Percentiles rank a stretch among this genome's conserved stretches.
phyloP scores from a whole-genome alignment of 2,113 vertebrate genomes.

The Nipponia nippon region DNA sequence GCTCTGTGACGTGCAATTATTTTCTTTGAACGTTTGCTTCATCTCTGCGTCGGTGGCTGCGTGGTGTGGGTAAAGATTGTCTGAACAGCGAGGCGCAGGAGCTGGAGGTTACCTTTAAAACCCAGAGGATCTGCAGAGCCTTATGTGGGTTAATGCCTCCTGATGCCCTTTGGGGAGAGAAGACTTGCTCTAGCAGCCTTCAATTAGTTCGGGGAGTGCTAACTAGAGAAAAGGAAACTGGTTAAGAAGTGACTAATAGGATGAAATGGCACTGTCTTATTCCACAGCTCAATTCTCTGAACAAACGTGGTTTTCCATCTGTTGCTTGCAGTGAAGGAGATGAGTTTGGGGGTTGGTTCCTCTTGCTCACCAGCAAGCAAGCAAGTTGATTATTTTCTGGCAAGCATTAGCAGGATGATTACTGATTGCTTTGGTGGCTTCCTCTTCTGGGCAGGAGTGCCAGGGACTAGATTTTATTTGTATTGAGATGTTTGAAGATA shows the following conservation, averaged over 20 bases:
- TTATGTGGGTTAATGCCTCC: not conserved
- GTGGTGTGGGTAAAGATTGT: not conserved
- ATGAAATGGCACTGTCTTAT: conserved; percentile 18
- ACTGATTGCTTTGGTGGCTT: not conserved
- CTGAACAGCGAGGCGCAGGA: fast-evolving
- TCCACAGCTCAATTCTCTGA: not conserved
- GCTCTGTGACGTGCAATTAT: not conserved
- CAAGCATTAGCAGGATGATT: conserved; percentile 7
- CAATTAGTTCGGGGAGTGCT: not conserved
- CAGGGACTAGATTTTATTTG: conserved; percentile 2
- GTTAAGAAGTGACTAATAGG: conserved; percentile 33
- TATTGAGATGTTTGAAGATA: conserved; percentile 23
- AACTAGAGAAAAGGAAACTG: not conserved
- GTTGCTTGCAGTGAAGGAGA: conserved; percentile 37
- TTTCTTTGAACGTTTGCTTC: not conserved
- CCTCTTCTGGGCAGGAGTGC: conserved; percentile 8
- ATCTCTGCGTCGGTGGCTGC: not conserved
- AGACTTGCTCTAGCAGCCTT: not conserved
- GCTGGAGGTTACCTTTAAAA: not conserved
- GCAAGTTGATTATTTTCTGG: conserved; percentile 48
- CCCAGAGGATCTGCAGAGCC: not conserved
- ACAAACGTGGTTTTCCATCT: conserved; percentile 25
- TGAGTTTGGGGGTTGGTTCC: conserved; percentile 39
- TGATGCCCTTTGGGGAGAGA: not conserved
- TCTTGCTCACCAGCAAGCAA: not conserved